Evolutionary conservation across 2,113 vertebrate species (phyloP).

Genomic region (Hydrolagus affinis): DNA sequence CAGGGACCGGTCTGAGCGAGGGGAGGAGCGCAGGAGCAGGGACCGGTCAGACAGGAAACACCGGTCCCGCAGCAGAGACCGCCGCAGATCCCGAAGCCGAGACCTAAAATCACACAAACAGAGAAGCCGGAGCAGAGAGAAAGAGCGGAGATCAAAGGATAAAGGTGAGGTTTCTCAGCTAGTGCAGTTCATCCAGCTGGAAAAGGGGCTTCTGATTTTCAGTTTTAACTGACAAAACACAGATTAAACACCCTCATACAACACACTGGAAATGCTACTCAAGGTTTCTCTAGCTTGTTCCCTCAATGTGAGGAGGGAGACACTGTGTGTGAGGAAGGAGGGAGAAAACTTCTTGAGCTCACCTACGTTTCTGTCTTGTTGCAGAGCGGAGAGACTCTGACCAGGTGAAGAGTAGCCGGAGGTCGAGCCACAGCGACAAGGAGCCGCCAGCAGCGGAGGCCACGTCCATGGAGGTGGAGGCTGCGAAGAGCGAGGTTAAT

Average conservation of each 20-base stretch:
- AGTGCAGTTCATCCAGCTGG: no score
- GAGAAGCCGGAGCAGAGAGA: slow-evolving; percentile 76
- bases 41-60: slow-evolving; percentile 77
- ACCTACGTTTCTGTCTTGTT: slow-evolving; percentile 56
- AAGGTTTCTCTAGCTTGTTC: no score
- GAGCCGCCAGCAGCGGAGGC: slow-evolving; percentile 71
- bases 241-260: no score
- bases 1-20: slow-evolving; percentile 62
- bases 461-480: slow-evolving; percentile 80
- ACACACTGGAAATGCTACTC: no score
- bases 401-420: slow-evolving; percentile 83
- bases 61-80: slow-evolving; percentile 83
- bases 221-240: no score
- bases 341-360: background rate
- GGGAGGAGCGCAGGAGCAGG: slow-evolving; percentile 58
- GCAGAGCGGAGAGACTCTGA: slow-evolving; percentile 86
- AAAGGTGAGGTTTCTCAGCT: slow-evolving; percentile 64
- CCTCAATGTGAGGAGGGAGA: no score
- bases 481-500: slow-evolving; percentile 81
- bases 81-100: slow-evolving; percentile 78
- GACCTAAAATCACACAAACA: slow-evolving; percentile 88
- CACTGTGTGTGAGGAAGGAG: no score
- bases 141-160: slow-evolving; percentile 82
- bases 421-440: slow-evolving; percentile 81
- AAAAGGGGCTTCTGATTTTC: no score